Base-by-base conservation (phyloP, 2,797 vertebrate genomes). In the Tinamus major region DNA sequence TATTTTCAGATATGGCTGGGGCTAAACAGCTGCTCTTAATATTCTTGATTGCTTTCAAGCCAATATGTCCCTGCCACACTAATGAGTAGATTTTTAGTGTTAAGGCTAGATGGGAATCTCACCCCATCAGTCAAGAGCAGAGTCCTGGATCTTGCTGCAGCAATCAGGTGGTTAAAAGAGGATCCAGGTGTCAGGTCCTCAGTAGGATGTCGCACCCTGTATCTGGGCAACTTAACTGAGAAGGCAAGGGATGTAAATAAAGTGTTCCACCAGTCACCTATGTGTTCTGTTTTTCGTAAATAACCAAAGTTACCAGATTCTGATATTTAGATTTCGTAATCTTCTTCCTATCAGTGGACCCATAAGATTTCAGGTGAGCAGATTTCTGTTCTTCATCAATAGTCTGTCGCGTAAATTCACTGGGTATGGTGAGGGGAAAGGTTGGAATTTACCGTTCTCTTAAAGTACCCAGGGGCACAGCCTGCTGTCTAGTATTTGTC, bases 391-490 rank as follows among this genome's bases (percentile, higher is more conserved):
- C 51, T 83, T 62, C 18, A 41, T 79, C 19, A 1, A 0, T 77
- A 23, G 14, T 63, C 9, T 65, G 17, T 67, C 27, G 31, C 0
- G 0, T 63, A 71, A 78, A 84, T 84, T 78, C 42, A 31, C 39
- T 81, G 48, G 11, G 16, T 35, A 23, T 31, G 39, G 24, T 56
- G 23, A 84, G 63, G 53, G 35, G 53, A 31, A 49, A 89, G 68
- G 64, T 1, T 10, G 27, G 29, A 80, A 9, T 0, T 0, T 41
- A 18, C 6, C 1, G 1, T 48, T 80, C n/a, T 21, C 18, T 33
- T 58, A 23, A 49, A 64, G 29, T 62, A 59, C 35, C 16, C 61
- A 33, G 51, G 26, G 55, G 29, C 19, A 16, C 44, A 71, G 58
- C 29, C 6, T 46, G 48, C 42, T 55, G 13, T 5, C n/a, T 58